Evolutionary conservation across 2,113 vertebrate genomes (phyloP), one percentile per base, ranked within the genome.

Genomic region (Serilophus lunatus): DNA sequence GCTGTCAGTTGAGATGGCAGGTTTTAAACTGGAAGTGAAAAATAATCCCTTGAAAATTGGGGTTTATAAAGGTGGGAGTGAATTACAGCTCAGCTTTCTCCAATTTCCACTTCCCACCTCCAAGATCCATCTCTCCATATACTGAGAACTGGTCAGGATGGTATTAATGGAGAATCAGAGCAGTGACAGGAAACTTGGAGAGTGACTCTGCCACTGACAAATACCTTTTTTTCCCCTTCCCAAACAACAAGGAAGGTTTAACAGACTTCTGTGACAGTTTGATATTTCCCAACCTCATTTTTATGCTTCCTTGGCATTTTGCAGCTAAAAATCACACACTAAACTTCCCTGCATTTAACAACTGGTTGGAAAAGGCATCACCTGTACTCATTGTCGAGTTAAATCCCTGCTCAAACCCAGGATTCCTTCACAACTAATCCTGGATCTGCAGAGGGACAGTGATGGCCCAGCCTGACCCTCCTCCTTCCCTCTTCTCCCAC

Each of bases 41-140:
- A 92, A 93, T 70, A 89, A 95, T 29, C 65, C 89, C 36, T 72
- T n/a, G 77, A 80, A 96, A 96, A 95, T 11, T 42, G 68, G 75
- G 45, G 56, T 78, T 95, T 92, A 90, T 90, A 81, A 61, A 91
- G 68, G 91, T 12, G 86, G 53, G 54, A 96, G 79, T 94, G 88
- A 96, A 91, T 86, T 90, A 93, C 26, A 45, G 86, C 4, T 2
- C 42, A 42, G 83, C 57, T 53, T 36, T 69, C 61, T 92, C 44
- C 85, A 44, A 74, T 86, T 90, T 84, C 70, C 59, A 80, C 71
- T 29, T 86, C 79, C 61, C 18, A 25, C 44, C 91, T 44, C 63
- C 23, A 47, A 88, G 66, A 94, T 86, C 44, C 84, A 95, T 84
- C 78, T 93, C 74, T 4, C 8, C 59, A 7, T 26, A 72, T 18